These are phyloP conservation scores for Tenthredo livida DNA, from an alignment of 2,888 invertebrate species.

Conservation along the genomic window DNA sequence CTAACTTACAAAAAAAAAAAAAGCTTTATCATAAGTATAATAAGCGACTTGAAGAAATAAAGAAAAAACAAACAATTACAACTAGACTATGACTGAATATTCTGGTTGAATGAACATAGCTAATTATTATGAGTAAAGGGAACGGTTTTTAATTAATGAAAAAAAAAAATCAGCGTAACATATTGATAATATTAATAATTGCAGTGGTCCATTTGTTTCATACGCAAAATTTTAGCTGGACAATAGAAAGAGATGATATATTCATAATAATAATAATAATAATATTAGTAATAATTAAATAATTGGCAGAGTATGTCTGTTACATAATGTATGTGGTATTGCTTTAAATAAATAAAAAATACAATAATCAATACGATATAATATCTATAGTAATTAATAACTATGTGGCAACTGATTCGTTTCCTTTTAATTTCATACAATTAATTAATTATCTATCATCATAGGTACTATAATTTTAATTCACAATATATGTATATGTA, in stretches of 20 bases:
- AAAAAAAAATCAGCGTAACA: background rate
- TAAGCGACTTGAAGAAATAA: too few species aligned
- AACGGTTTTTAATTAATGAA: background rate
- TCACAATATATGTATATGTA: too few species aligned
- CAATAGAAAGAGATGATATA: background rate
- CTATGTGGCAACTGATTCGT: too few species aligned
- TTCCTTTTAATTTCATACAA: too few species aligned
- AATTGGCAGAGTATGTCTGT: constrained; percentile 39
- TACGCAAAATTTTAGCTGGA: background rate
- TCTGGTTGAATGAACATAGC: background rate
- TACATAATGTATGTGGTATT: constrained; percentile 67
- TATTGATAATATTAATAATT: background rate
- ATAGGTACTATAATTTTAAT: too few species aligned
- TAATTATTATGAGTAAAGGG: background rate
- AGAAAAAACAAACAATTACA: background rate
- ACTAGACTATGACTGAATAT: background rate
- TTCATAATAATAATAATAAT: background rate
- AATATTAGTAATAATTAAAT: constrained; percentile 9
- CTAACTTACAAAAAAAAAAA: too few species aligned
- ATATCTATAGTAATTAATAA: background rate
- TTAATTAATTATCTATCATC: too few species aligned
- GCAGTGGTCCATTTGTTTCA: background rate
- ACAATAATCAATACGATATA: constrained; percentile 29
- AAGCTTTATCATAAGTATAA: too few species aligned
- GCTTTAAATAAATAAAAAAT: constrained; percentile 73